These are phyloP conservation scores for Noctua janthe DNA, from an alignment of 2,888 invertebrate species.

Conservation along the genomic window DNA sequence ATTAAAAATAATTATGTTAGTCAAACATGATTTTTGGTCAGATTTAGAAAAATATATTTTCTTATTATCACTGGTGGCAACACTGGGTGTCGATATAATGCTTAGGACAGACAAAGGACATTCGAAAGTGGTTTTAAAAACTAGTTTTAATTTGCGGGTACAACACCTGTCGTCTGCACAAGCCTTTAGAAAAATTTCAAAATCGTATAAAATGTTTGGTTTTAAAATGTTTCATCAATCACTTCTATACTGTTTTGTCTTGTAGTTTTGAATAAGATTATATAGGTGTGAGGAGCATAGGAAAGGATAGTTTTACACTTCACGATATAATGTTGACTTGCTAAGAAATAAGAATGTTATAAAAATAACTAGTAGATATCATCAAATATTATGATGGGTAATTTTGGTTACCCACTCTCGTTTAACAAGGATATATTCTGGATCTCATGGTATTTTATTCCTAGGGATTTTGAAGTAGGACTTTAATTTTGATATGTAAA, in stretches of 20 bases:
- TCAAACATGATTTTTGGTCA: neutral
- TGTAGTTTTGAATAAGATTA: slow-evolving; percentile 29
- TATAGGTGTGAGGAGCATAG: slow-evolving; percentile 33
- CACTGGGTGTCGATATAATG: neutral
- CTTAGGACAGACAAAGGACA: neutral
- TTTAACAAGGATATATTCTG: neutral
- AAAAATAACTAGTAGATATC: neutral
- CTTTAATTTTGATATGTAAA: neutral
- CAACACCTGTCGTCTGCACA: neutral
- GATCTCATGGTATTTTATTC: neutral
- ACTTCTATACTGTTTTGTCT: slow-evolving; percentile 43
- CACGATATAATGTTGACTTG: slow-evolving; percentile 41
- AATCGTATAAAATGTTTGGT: neutral
- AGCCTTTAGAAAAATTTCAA: slow-evolving; percentile 19
- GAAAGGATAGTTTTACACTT: slow-evolving; percentile 51
- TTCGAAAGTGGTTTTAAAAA: neutral
- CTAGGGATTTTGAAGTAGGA: neutral
- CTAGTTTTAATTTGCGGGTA: neutral
- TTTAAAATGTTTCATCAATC: slow-evolving; percentile 33
- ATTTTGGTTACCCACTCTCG: neutral
- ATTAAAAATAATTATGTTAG: neutral
- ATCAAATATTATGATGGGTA: neutral
- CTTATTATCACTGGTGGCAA: slow-evolving; percentile 4
- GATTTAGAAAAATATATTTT: slow-evolving; percentile 1
- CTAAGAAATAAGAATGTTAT: neutral